Conservation (phyloP, 2,113 vertebrate species). For the Rhizomys pruinosus region DNA sequence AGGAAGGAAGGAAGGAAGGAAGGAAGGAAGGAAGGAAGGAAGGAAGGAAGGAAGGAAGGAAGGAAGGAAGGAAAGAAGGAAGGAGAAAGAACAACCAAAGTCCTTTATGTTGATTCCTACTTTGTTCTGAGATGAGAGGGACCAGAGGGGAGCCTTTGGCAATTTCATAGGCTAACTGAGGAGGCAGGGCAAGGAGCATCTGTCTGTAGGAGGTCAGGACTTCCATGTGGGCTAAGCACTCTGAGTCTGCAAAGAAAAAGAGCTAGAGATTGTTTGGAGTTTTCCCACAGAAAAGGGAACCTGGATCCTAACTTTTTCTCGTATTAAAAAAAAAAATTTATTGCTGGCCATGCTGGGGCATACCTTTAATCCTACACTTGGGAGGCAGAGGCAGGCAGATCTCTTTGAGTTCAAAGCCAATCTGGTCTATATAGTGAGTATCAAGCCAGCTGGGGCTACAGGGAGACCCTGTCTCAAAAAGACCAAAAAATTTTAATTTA, state of each 20-base stretch:
- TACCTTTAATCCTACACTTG: too few species aligned
- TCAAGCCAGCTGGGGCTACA: too few species aligned
- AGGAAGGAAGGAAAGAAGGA: not conserved
- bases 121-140: conserved; percentile 13
- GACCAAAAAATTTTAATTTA: not conserved
- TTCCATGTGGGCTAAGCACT: not conserved
- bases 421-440: too few species aligned
- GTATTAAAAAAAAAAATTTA: not conserved
- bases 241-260: not conserved
- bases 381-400: too few species aligned
- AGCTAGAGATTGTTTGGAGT: not conserved
- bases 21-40: not conserved
- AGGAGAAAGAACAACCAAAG: not conserved
- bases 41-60: not conserved
- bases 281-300: not conserved
- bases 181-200: not conserved
- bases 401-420: too few species aligned
- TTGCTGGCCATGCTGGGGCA: too few species aligned
- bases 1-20: too few species aligned
- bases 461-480: too few species aligned
- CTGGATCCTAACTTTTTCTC: not conserved
- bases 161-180: not conserved
- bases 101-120: not conserved
- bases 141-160: not conserved
- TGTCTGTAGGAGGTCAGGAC: not conserved